These are phyloP conservation scores for Numida meleagris DNA, from an alignment of 2,113 vertebrate species.

Conservation along the genomic window DNA sequence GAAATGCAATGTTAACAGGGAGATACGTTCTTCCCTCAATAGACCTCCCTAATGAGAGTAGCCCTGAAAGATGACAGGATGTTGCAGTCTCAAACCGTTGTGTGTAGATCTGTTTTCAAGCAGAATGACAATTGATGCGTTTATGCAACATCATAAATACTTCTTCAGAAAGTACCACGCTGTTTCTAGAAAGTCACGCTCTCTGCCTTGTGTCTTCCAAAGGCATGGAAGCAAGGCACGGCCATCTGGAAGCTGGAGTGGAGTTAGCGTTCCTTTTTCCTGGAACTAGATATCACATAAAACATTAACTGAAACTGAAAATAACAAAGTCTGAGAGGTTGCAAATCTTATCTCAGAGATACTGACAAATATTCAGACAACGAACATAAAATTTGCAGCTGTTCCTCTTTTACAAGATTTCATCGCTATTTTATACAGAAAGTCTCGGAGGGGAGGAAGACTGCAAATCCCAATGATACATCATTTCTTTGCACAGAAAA, in stretches of 20 bases:
- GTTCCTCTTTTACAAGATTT: slow-evolving; percentile 4
- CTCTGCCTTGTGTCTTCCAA: background rate
- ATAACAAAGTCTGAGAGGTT: background rate
- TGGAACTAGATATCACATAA: background rate
- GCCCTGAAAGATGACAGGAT: background rate
- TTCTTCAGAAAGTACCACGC: background rate
- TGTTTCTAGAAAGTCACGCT: background rate
- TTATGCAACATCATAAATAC: background rate
- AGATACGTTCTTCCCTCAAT: background rate
- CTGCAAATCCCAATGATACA: background rate
- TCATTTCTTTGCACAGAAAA: background rate
- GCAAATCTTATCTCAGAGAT: background rate
- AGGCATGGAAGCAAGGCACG: background rate
- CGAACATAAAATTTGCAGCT: background rate
- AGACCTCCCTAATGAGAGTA: background rate
- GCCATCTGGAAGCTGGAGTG: background rate
- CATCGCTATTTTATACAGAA: background rate
- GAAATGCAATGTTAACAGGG: slow-evolving; percentile 9
- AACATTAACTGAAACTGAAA: background rate
- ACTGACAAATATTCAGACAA: background rate
- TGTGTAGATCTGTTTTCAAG: background rate
- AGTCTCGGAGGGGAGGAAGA: background rate
- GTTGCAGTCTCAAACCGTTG: background rate
- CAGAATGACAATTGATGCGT: background rate
- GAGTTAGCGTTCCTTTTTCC: background rate